Percentiles rank a stretch among this genome's conserved stretches.
These are phyloP conservation scores for Chrysomela aeneicollis DNA, from an alignment of 2,888 invertebrate genomes.

Conservation along the genomic window DNA sequence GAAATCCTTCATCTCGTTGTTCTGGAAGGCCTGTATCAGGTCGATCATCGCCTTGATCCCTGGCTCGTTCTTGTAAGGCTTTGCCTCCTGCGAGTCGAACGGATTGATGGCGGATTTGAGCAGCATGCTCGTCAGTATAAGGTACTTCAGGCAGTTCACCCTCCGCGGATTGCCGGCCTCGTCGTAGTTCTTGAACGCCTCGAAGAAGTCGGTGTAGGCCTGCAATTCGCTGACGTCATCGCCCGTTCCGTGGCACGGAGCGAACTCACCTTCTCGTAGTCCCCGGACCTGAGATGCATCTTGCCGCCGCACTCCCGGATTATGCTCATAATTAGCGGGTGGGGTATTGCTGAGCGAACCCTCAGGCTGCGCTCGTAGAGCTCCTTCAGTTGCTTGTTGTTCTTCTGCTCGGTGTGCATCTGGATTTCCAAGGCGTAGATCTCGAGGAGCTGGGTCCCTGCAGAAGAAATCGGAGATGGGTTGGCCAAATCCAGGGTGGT, in stretches of 20 bases:
- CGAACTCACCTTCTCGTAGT: conserved; percentile 81
- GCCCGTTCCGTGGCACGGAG: neutral
- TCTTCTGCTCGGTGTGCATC: conserved; percentile 99
- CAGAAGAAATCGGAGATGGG: too few relatives aligned
- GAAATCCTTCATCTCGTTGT: conserved; percentile 96
- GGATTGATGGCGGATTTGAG: conserved; percentile 99
- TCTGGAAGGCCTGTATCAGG: conserved; percentile 94
- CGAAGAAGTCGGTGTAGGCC: conserved; percentile 99
- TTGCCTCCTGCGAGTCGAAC: conserved; percentile 99
- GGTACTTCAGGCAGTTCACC: conserved; percentile 96
- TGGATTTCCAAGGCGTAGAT: conserved; percentile 99
- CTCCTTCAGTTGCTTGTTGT: conserved; percentile 95
- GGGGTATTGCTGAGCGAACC: conserved; percentile 98
- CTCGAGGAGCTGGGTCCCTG: conserved; percentile 91
- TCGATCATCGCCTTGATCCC: conserved; percentile 99
- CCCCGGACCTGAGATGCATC: conserved; percentile 98
- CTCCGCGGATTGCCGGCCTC: conserved; percentile 96
- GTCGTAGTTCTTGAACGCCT: conserved; percentile 99
- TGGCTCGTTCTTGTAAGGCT: conserved; percentile 98
- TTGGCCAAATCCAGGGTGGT: too few relatives aligned
- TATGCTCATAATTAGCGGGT: conserved; percentile 99
- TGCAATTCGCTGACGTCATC: neutral
- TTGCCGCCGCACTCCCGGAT: conserved; percentile 98
- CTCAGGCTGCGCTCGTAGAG: conserved; percentile 97
- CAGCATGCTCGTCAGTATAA: conserved; percentile 97